Conservation (phyloP, 2,797 vertebrate species). For the Hemibagrus guttatus region DNA sequence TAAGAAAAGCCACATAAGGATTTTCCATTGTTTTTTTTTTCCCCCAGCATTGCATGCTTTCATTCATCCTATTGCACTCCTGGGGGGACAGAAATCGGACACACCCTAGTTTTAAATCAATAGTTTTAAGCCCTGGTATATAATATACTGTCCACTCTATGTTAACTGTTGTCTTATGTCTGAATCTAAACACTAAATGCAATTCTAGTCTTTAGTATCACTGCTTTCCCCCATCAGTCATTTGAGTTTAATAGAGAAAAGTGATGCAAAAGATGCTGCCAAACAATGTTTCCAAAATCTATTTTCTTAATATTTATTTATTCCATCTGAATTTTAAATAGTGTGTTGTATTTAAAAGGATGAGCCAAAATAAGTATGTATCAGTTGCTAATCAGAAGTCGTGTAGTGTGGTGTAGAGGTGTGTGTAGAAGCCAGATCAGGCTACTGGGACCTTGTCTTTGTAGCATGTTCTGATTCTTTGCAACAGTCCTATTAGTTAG, state of each 20-base stretch:
- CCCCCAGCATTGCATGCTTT: slow-evolving; percentile 10
- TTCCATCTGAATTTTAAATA: slow-evolving; percentile 27
- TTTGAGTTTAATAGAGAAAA: not conserved
- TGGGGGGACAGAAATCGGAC: slow-evolving; percentile 5
- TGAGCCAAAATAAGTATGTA: slow-evolving; percentile 30
- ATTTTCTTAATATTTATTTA: slow-evolving; percentile 33
- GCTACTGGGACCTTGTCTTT: slow-evolving; percentile 2
- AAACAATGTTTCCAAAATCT: slow-evolving; percentile 24
- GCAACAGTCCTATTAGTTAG: slow-evolving; percentile 30
- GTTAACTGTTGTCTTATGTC: not conserved
- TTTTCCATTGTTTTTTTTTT: not conserved
- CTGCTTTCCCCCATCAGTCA: not conserved
- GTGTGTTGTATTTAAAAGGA: slow-evolving; percentile 23
- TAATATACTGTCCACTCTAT: not conserved
- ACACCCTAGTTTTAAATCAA: not conserved
- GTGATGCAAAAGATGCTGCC: slow-evolving; percentile 22
- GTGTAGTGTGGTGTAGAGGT: slow-evolving; percentile 25
- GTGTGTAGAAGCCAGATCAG: slow-evolving; percentile 19
- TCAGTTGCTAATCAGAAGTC: slow-evolving; percentile 19
- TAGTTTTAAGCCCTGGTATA: not conserved
- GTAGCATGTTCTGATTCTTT: slow-evolving; percentile 29
- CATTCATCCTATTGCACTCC: slow-evolving; percentile 11
- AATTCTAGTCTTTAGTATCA: not conserved
- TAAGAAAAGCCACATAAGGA: slow-evolving; percentile 11
- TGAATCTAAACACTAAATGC: not conserved